Conservation (phyloP, 2,113 vertebrate genomes). For the Sciurus niger region DNA sequence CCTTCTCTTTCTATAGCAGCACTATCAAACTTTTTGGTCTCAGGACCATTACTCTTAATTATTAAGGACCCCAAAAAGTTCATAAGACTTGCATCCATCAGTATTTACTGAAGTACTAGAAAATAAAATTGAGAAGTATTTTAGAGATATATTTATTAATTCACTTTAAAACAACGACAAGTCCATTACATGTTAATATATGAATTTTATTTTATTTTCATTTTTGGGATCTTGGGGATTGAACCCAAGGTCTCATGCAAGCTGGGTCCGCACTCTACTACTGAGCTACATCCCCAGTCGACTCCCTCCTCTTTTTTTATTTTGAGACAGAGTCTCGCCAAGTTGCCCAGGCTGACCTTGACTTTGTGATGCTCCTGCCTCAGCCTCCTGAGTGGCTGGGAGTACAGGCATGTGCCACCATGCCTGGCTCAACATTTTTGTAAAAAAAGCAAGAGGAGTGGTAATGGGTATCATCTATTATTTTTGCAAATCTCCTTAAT, state of each 20-base stretch:
- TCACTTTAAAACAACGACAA: neutral
- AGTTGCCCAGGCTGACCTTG: neutral
- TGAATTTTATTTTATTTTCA: neutral
- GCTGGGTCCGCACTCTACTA: neutral
- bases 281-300: neutral
- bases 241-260: neutral
- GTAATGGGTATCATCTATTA: neutral
- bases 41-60: neutral
- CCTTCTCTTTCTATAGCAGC: neutral
- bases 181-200: neutral
- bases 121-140: constrained; percentile 9
- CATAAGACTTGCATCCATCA: neutral
- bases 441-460: constrained; percentile 8
- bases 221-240: no score
- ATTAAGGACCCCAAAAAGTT: neutral
- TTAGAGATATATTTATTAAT: neutral
- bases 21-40: neutral
- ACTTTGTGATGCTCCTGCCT: neutral
- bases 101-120: neutral
- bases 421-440: neutral
- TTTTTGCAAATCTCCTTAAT: constrained; percentile 40
- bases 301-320: neutral
- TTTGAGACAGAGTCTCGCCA: neutral
- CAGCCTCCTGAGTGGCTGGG: neutral
- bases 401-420: neutral